These are phyloP conservation scores for Florisuga fusca DNA, from an alignment of 2,797 vertebrate species.

Conservation along the genomic window DNA sequence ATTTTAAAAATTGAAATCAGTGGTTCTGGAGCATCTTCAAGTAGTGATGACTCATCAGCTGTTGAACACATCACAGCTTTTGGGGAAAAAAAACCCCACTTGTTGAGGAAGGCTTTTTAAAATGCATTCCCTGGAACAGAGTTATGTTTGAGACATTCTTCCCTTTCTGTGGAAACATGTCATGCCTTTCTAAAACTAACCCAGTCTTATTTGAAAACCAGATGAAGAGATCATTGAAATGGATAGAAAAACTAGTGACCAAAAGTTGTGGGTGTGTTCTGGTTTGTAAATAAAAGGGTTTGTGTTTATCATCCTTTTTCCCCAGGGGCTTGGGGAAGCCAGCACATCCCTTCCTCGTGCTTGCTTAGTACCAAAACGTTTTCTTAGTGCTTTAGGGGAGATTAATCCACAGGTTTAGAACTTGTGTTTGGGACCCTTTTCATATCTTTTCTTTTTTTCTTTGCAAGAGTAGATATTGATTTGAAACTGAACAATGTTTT, in stretches of 20 bases:
- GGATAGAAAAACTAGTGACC: background rate
- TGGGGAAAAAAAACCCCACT: background rate
- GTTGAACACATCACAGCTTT: background rate
- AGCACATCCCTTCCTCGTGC: accelerated
- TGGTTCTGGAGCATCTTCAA: background rate
- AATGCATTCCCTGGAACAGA: background rate
- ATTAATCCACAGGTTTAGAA: background rate
- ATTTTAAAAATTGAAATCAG: background rate
- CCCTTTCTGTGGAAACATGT: background rate
- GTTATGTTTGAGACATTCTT: background rate
- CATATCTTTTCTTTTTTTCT: background rate
- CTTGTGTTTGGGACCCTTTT: background rate
- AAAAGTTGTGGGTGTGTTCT: background rate
- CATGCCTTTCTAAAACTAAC: background rate
- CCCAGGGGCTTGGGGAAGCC: background rate
- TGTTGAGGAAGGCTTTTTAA: background rate
- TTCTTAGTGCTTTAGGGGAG: background rate
- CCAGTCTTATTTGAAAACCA: background rate
- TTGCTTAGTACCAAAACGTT: background rate
- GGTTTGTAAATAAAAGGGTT: background rate
- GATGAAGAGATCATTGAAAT: background rate
- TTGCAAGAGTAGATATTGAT: slow-evolving; percentile 36
- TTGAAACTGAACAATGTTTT: slow-evolving; percentile 54
- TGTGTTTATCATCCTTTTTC: background rate
- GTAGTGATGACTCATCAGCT: slow-evolving; percentile 13